Percentiles rank a stretch among this genome's conserved stretches.
Evolutionary conservation across 2,797 vertebrate species (phyloP).

Genomic region (Melanitta fusca): DNA sequence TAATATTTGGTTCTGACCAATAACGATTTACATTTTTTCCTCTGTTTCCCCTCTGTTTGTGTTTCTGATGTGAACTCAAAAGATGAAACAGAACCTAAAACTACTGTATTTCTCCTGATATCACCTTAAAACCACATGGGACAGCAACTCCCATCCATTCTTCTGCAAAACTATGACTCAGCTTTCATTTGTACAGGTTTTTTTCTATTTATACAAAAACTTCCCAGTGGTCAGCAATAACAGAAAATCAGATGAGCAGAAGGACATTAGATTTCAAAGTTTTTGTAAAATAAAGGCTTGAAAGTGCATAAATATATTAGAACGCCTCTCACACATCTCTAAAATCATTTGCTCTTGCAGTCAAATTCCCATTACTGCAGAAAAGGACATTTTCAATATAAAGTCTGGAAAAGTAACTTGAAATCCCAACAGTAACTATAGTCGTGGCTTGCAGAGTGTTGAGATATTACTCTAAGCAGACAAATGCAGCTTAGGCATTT

Average conservation of each 20-base stretch:
- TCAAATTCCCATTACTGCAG: neutral
- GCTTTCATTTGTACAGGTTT: neutral
- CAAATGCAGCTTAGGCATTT: neutral
- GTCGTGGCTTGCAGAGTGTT: neutral
- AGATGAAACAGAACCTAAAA: neutral
- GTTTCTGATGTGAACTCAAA: neutral
- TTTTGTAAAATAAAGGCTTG: neutral
- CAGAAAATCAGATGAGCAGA: neutral
- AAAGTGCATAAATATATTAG: neutral
- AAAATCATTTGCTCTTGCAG: neutral
- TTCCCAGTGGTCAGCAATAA: neutral
- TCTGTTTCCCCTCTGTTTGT: neutral
- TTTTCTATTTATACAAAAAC: neutral
- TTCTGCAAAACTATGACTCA: neutral
- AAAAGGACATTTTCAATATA: neutral
- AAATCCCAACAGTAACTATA: neutral
- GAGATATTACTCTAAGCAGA: neutral
- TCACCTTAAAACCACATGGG: neutral
- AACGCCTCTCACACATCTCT: neutral
- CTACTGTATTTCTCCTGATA: neutral
- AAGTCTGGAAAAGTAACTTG: neutral
- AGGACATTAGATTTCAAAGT: neutral
- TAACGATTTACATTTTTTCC: neutral
- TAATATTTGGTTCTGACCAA: neutral
- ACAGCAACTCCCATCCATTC: neutral